A percentile compares a stretch with the other conserved stretches of the same genome.
phyloP scores from a whole-genome alignment of 2,797 vertebrate genomes.

The Lemur catta region DNA sequence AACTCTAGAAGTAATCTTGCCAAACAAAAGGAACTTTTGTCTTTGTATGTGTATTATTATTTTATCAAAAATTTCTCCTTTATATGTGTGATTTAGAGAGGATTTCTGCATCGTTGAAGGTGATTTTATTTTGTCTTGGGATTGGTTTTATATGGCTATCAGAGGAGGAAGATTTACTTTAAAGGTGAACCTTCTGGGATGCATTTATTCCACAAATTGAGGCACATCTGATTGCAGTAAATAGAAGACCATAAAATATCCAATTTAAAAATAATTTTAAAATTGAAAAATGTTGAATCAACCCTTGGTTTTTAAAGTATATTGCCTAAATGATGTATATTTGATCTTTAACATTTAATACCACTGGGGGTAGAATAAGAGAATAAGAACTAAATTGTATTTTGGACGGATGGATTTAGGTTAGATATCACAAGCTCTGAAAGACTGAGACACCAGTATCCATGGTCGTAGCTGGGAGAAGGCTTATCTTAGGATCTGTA shows the following conservation, averaged over 20 bases:
- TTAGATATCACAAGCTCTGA: conserved; percentile 18
- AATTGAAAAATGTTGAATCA: conserved; percentile 42
- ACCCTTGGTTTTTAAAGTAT: conserved; percentile 28
- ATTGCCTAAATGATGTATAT: neutral
- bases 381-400: conserved; percentile 14
- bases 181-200: neutral
- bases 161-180: neutral
- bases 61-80: conserved; percentile 39
- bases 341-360: conserved; percentile 43
- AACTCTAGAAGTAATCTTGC: conserved; percentile 62
- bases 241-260: neutral
- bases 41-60: conserved; percentile 49
- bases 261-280: conserved; percentile 39
- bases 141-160: conserved; percentile 6
- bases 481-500: neutral
- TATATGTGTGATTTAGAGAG: conserved; percentile 36
- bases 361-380: neutral
- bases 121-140: conserved; percentile 52
- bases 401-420: conserved; percentile 47
- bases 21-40: conserved; percentile 64
- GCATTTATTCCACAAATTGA: conserved; percentile 36
- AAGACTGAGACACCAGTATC: neutral
- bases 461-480: neutral
- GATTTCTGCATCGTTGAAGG: neutral
- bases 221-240: neutral